Conservation (phyloP, 2,113 vertebrate genomes). For the Hippocampus abdominalis region DNA sequence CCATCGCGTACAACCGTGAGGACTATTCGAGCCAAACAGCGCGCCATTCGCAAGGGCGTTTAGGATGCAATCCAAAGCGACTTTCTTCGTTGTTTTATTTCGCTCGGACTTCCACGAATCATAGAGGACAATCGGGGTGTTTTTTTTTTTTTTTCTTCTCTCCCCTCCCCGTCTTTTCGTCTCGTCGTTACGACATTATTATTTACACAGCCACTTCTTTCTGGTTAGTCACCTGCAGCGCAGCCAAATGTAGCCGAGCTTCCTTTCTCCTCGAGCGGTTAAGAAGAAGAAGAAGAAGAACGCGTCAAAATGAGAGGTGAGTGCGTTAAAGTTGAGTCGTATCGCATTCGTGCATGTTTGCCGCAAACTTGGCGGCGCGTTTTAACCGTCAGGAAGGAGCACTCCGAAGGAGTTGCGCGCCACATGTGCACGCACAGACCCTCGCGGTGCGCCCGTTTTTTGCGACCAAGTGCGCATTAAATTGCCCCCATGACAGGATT, state of each 20-base stretch:
- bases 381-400: neutral
- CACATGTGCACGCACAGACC: conserved; percentile 49
- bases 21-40: conserved; percentile 42
- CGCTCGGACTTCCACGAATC: conserved; percentile 52
- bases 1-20: conserved; percentile 56
- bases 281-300: conserved; percentile 24
- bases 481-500: conserved; percentile 57
- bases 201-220: conserved; percentile 29
- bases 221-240: conserved; percentile 20
- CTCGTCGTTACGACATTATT: conserved; percentile 15
- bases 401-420: neutral
- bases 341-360: neutral
- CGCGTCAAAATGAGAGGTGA: conserved; percentile 74
- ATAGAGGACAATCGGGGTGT: conserved; percentile 43
- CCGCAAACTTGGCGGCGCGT: conserved; percentile 5
- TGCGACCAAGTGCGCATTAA: conserved; percentile 57
- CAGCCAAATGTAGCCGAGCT: conserved; percentile 59
- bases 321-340: conserved; percentile 11
- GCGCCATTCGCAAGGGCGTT: conserved; percentile 12
- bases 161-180: neutral
- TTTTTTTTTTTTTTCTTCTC: conserved; percentile 14
- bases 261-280: neutral
- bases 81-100: conserved; percentile 38
- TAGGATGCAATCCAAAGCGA: conserved; percentile 47
- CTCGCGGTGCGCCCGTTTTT: conserved; percentile 48